Percentiles rank a stretch among this genome's conserved stretches.
These are phyloP conservation scores for Anorthoa munda DNA, from an alignment of 2,888 invertebrate genomes.

Conservation along the genomic window DNA sequence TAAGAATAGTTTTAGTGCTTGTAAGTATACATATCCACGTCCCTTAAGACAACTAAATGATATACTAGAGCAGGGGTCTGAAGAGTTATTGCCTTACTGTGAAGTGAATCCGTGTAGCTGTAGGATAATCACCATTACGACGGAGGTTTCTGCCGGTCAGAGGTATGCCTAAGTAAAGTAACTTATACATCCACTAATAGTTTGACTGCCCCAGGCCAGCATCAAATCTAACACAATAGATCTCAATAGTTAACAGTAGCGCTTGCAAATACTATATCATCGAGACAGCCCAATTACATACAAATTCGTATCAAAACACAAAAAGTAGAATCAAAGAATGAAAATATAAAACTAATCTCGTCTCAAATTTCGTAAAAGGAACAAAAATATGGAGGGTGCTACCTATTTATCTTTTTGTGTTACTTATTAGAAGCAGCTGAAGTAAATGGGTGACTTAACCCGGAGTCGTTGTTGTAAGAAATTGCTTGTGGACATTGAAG, in stretches of 20 bases:
- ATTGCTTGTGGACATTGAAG: conserved; percentile 59
- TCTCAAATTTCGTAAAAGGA: neutral
- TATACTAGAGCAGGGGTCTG: neutral
- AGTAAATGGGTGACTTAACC: conserved; percentile 61
- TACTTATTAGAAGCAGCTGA: conserved; percentile 61
- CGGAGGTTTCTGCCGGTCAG: rapidly evolving
- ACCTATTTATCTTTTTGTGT: conserved; percentile 48
- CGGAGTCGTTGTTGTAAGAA: conserved; percentile 55
- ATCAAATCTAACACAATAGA: neutral
- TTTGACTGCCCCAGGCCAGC: neutral
- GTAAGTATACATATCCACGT: too few species aligned
- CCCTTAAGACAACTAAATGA: neutral
- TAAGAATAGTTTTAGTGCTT: conserved; percentile 6
- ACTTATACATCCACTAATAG: neutral
- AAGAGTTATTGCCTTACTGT: neutral
- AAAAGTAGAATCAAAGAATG: neutral
- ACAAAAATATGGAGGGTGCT: conserved; percentile 30
- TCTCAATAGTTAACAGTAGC: neutral
- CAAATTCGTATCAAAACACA: neutral
- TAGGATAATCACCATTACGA: neutral
- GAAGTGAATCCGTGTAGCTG: neutral
- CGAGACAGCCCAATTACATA: neutral
- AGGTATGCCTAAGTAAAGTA: neutral
- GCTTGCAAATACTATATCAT: neutral
- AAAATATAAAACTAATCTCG: neutral